Evolutionary conservation across 2,113 vertebrate species (phyloP).

Genomic region (Calyptomena viridis): DNA sequence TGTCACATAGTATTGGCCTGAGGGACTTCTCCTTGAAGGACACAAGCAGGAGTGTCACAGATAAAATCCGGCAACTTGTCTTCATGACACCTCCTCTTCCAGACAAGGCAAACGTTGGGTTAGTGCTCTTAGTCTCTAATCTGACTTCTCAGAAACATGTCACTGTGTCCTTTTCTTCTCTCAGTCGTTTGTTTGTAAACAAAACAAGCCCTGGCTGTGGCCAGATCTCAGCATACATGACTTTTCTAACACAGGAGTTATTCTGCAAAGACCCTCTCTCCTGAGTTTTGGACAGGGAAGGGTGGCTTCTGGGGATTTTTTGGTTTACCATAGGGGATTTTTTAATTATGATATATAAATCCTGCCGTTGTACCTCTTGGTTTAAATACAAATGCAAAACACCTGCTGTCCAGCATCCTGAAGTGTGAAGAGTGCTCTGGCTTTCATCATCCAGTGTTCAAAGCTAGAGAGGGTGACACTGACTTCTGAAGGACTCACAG

Average conservation of each 20-base stretch:
- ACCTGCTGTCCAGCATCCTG: neutral
- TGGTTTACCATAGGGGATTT: neutral
- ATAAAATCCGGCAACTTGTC: neutral
- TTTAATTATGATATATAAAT: neutral
- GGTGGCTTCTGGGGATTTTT: neutral
- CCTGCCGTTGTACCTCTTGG: neutral
- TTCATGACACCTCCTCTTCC: neutral
- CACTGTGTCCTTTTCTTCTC: neutral
- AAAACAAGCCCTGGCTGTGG: neutral
- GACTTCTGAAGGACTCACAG: slow-evolving; percentile 18
- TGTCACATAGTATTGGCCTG: neutral
- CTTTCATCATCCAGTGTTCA: neutral
- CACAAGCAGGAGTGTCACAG: neutral
- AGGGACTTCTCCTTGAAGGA: neutral
- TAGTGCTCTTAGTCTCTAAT: neutral
- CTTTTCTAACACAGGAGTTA: neutral
- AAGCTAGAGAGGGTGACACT: neutral
- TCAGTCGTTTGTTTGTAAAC: neutral
- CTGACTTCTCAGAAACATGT: neutral
- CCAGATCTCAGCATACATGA: neutral
- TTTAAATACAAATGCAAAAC: neutral
- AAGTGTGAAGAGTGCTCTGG: neutral
- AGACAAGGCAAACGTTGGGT: neutral
- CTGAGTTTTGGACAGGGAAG: neutral
- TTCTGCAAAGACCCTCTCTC: neutral